A percentile compares a stretch with the other conserved stretches of the same genome.
Evolutionary conservation across 2,888 invertebrate species (phyloP).

Genomic region (Tetramorium bicarinatum): DNA sequence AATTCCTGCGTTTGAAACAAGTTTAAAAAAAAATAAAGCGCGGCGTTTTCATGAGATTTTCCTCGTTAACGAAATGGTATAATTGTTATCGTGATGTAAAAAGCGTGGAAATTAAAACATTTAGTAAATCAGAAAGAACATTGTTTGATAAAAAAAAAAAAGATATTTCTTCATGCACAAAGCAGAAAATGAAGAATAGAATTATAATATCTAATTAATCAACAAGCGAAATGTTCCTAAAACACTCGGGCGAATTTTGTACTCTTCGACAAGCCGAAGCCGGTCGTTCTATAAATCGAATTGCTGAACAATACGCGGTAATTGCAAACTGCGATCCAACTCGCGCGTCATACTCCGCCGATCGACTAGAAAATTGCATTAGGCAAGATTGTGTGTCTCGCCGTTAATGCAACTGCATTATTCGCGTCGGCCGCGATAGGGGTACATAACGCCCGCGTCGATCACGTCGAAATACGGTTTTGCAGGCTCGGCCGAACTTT

Average conservation of each 20-base stretch:
- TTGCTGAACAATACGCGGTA: constrained; percentile 4
- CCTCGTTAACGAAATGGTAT: not conserved
- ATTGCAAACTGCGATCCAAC: constrained; percentile 14
- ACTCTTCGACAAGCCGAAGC: not conserved
- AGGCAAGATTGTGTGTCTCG: constrained; percentile 20
- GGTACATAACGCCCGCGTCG: constrained; percentile 7
- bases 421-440: not conserved
- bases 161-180: not conserved
- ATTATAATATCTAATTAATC: not conserved
- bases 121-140: not conserved
- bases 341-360: constrained; percentile 8
- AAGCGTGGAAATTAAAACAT: not conserved
- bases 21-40: not conserved
- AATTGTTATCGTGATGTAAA: not conserved
- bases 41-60: not conserved
- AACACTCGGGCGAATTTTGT: not conserved
- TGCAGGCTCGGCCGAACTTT: constrained; percentile 15
- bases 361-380: constrained; percentile 37
- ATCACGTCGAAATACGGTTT: constrained; percentile 16
- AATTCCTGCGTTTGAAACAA: not conserved
- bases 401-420: constrained; percentile 27
- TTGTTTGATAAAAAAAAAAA: not conserved
- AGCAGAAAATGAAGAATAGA: not conserved
- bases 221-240: not conserved
- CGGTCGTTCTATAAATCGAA: constrained; percentile 11